A percentile compares a stretch with the other conserved stretches of the same genome.
Evolutionary conservation across 2,888 invertebrate species (phyloP).

Genomic region (Ichneumoninae sp.): DNA sequence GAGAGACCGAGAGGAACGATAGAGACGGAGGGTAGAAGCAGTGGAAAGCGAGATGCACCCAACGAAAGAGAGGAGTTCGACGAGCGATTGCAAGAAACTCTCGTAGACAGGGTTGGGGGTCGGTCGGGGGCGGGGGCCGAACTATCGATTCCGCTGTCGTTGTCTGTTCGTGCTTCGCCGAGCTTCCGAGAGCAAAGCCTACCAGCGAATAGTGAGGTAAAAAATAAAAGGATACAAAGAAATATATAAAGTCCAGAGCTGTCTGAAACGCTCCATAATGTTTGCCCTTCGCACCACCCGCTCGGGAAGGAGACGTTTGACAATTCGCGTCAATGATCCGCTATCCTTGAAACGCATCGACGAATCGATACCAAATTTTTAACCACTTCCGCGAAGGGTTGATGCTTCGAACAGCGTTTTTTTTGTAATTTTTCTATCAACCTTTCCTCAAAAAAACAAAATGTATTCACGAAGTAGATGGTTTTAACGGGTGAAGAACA

Average conservation of each 20-base stretch:
- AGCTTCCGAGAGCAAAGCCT: slow-evolving; percentile 59
- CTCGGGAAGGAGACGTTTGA: neutral
- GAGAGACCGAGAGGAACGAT: slow-evolving; percentile 24
- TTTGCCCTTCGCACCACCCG: slow-evolving; percentile 25
- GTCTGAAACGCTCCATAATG: slow-evolving; percentile 15
- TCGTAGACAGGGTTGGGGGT: slow-evolving; percentile 71
- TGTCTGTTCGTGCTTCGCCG: slow-evolving; percentile 68
- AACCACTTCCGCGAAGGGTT: neutral
- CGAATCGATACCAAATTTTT: neutral
- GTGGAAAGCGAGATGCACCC: slow-evolving; percentile 22
- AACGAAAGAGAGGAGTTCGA: slow-evolving; percentile 74
- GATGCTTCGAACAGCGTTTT: neutral
- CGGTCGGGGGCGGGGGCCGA: slow-evolving; percentile 44
- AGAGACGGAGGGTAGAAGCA: slow-evolving; percentile 36
- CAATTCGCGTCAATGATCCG: neutral
- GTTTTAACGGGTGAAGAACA: neutral
- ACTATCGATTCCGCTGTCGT: slow-evolving; percentile 69
- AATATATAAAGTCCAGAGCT: slow-evolving; percentile 2
- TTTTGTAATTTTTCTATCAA: neutral
- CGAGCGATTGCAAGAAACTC: slow-evolving; percentile 79
- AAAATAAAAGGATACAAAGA: slow-evolving; percentile 1
- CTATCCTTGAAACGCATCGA: neutral
- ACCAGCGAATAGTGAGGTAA: slow-evolving; percentile 32
- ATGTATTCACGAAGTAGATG: neutral
- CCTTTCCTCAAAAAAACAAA: neutral